Evolutionary conservation across 2,888 invertebrate species (phyloP), one percentile per base, ranked within the genome.

Genomic region (Tiphia femorata): DNA sequence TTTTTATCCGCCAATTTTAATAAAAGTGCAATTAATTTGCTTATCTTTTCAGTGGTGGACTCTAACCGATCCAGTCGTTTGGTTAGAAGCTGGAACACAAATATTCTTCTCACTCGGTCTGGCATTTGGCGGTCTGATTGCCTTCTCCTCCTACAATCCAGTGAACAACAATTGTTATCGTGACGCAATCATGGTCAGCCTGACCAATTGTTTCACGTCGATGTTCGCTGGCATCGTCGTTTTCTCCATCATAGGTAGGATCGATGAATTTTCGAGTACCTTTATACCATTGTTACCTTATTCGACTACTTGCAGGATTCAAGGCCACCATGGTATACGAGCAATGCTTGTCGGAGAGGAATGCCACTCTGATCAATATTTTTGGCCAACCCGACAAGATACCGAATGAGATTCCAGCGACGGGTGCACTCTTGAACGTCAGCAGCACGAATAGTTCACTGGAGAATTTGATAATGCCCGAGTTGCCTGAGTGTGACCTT

Each of bases 211-310:
- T 78, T 90, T 94, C 71, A 98, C 98, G 0, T 97, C 97, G 1
- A 94, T 98, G 92, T 98, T 97, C 80, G 97, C 97, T 48, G 97
- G 96, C 0, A 92, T 97, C 40, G 97, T 97, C 2, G 96, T 98
- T 16, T 98, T 98, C 82, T 94, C 97, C 0, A 93, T 98, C 25
- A 95, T 98, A 62, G 98, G 90, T 86, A 73, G 76, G 71, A 14
- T 10, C 5, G 4, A 25, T 12, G 8, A 2, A 17, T 51, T 30
- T 7, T 19, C 23, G 5, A 27, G 12, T 30, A 21, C 14, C 0
- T 12, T 10, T 12, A 14, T 29, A 6, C 10, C 12, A 46, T 46
- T 33, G 0, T 23, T 23, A 5, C n/a, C 7, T 10, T 19, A n/a
- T 20, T 25, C n/a, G n/a, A n/a, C n/a, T n/a, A n/a, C n/a, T n/a